Evolutionary conservation across 2,888 invertebrate genomes (phyloP).

Genomic region (Microchrysa polita): DNA sequence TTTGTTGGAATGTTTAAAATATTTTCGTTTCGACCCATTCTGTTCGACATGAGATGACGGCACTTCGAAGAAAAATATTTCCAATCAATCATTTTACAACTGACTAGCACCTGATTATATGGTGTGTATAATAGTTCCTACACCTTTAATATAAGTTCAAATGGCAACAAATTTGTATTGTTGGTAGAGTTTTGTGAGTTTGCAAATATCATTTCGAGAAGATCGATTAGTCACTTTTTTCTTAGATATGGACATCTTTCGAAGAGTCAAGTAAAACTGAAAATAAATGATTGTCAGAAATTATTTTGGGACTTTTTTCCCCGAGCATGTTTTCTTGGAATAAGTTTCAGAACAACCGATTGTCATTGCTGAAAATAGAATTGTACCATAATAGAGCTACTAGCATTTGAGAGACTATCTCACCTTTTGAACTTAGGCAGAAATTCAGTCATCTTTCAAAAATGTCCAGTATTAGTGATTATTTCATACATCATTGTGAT

Average conservation of each 20-base stretch:
- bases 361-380: too few relatives aligned
- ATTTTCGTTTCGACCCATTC: not conserved
- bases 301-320: too few relatives aligned
- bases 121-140: too few relatives aligned
- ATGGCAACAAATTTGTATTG: slow-evolving; percentile 11
- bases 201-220: not conserved
- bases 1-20: slow-evolving; percentile 11
- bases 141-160: slow-evolving; percentile 22
- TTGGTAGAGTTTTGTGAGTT: not conserved
- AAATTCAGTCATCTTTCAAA: too few relatives aligned
- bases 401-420: too few relatives aligned
- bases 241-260: not conserved
- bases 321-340: too few relatives aligned
- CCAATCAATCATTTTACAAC: slow-evolving; percentile 31
- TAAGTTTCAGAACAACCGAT: too few relatives aligned
- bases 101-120: slow-evolving; percentile 37
- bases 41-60: too few relatives aligned
- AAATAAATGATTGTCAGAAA: not conserved
- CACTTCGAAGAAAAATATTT: slow-evolving; percentile 27
- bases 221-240: slow-evolving; percentile 19
- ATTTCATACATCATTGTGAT: too few relatives aligned
- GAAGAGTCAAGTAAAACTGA: not conserved
- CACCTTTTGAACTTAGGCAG: too few relatives aligned
- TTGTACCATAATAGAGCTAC: too few relatives aligned
- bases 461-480: too few relatives aligned